phyloP scores from a whole-genome alignment of 2,888 invertebrate genomes.

The Norana najaformis region DNA sequence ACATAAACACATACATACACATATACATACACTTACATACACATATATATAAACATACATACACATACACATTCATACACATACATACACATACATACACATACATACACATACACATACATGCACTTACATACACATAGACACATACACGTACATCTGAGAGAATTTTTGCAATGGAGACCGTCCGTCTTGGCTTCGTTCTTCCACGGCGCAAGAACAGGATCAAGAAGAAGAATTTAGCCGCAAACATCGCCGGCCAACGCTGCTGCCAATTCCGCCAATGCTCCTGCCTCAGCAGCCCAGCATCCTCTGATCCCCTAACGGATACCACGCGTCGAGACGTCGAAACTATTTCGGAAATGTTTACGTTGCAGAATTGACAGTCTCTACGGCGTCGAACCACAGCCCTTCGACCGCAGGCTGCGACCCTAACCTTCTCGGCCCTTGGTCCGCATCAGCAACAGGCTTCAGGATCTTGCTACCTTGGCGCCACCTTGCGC shows the following conservation, averaged over 20 bases:
- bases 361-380: neutral
- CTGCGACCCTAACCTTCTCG: neutral
- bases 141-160: too few relatives aligned
- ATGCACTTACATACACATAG: too few relatives aligned
- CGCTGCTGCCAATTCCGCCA: neutral
- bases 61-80: too few relatives aligned
- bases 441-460: neutral
- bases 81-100: too few relatives aligned
- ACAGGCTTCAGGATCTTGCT: neutral
- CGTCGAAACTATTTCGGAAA: conserved; percentile 1
- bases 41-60: too few relatives aligned
- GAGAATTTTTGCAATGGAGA: too few relatives aligned
- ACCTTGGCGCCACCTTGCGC: neutral
- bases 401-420: neutral
- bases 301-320: neutral
- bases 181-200: neutral
- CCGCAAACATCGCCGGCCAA: neutral
- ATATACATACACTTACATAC: too few relatives aligned
- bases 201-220: neutral
- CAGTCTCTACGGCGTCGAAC: too few relatives aligned
- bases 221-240: neutral
- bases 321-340: neutral
- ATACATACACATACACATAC: too few relatives aligned
- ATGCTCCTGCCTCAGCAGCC: neutral
- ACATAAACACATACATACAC: too few relatives aligned